phyloP scores from a whole-genome alignment of 1,140 invertebrate genomes.

The Drosophila chauvacae region DNA sequence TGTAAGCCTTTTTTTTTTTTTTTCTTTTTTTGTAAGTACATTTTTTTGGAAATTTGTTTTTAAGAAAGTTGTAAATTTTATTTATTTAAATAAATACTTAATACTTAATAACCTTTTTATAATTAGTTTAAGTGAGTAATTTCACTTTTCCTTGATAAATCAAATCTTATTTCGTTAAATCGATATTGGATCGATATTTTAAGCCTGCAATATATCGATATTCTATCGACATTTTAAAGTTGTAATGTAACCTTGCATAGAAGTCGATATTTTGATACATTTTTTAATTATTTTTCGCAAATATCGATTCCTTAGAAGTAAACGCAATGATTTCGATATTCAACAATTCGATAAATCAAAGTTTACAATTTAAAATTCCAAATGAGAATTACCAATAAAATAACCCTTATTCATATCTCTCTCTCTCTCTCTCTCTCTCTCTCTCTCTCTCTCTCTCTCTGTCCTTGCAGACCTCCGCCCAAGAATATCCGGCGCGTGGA shows the following conservation, averaged over 20 bases:
- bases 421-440: neutral
- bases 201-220: neutral
- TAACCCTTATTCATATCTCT: no score
- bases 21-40: neutral
- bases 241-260: no score
- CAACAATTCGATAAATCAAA: neutral
- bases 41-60: neutral
- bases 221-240: neutral
- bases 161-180: neutral
- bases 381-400: no score
- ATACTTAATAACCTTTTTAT: neutral
- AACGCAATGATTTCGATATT: no score
- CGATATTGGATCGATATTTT: neutral
- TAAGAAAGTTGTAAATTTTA: neutral
- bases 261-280: neutral
- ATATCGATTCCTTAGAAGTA: neutral
- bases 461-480: constrained; percentile 86
- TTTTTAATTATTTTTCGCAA: neutral
- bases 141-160: neutral
- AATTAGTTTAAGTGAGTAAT: neutral
- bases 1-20: neutral
- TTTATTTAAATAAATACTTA: neutral
- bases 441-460: neutral
- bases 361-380: no score
- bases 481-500: constrained; percentile 87